A percentile compares a stretch with the other conserved stretches of the same genome.
Evolutionary conservation across 2,797 vertebrate species (phyloP).

Genomic region (Cuniculus paca): DNA sequence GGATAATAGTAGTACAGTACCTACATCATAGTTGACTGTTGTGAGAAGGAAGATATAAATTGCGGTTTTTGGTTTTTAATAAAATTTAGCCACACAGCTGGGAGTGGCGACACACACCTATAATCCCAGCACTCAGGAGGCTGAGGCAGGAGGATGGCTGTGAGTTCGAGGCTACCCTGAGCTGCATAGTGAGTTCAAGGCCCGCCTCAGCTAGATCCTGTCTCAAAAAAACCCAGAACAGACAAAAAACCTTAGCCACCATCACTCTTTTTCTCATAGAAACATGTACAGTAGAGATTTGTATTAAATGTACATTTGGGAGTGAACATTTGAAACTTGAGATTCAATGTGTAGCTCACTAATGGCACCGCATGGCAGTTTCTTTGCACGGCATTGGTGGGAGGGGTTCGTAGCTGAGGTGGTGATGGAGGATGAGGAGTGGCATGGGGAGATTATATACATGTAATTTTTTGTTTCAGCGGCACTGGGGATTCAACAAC

Average conservation of each 20-base stretch:
- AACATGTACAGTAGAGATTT: not conserved
- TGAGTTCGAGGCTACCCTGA: not conserved
- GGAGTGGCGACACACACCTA: not conserved
- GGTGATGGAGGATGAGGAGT: not conserved
- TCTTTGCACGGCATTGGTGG: not conserved
- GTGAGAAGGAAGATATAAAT: not conserved
- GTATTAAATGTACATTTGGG: not conserved
- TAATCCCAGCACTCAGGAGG: not conserved
- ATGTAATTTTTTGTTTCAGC: not conserved
- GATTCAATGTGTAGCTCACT: not conserved
- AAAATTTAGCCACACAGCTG: not conserved
- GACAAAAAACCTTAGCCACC: not conserved
- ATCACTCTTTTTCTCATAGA: constrained; percentile 5
- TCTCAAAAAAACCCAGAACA: not conserved
- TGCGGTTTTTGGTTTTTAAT: not conserved
- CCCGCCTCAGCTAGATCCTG: not conserved
- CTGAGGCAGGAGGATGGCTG: not conserved
- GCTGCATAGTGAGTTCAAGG: not conserved
- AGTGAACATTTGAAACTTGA: not conserved
- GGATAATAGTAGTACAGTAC: not conserved
- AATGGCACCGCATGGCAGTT: not conserved
- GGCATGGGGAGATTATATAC: not conserved
- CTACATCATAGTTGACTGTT: not conserved
- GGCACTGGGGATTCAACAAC: not conserved
- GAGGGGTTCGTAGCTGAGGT: not conserved